Evolutionary conservation across 2,113 vertebrate genomes (phyloP).

Genomic region (Anthoscopus minutus): DNA sequence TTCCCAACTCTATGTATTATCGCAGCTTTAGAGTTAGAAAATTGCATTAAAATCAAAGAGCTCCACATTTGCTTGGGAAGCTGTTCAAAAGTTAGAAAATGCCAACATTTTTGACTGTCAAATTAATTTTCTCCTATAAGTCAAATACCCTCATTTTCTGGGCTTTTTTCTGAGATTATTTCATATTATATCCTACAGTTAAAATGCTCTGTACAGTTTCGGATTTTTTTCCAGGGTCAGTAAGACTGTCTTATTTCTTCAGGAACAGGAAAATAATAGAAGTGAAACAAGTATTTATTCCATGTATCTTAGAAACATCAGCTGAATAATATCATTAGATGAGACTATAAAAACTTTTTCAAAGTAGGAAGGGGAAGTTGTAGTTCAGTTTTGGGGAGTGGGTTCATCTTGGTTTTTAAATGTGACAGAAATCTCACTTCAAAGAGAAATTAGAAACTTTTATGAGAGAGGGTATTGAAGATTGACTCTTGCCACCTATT

Average conservation of each 20-base stretch:
- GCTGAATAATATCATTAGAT: not conserved
- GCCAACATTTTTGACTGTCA: not conserved
- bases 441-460: not conserved
- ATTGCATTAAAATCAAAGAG: not conserved
- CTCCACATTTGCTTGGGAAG: not conserved
- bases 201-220: not conserved
- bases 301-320: not conserved
- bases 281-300: not conserved
- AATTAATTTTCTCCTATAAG: not conserved
- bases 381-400: not conserved
- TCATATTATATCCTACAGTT: not conserved
- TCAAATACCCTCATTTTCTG: not conserved
- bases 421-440: not conserved
- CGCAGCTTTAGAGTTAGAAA: not conserved
- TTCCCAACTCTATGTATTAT: not conserved
- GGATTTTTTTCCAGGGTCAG: not conserved
- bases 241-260: not conserved
- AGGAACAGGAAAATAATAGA: not conserved
- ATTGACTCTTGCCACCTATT: not conserved
- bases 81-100: not conserved
- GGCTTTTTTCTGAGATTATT: not conserved
- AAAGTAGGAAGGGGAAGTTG: not conserved
- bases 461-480: not conserved
- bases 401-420: not conserved
- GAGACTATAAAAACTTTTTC: not conserved